Percentiles rank a stretch among this genome's conserved stretches.
Conservation (phyloP, 2,113 vertebrate species). For the Tapirus terrestris region DNA sequence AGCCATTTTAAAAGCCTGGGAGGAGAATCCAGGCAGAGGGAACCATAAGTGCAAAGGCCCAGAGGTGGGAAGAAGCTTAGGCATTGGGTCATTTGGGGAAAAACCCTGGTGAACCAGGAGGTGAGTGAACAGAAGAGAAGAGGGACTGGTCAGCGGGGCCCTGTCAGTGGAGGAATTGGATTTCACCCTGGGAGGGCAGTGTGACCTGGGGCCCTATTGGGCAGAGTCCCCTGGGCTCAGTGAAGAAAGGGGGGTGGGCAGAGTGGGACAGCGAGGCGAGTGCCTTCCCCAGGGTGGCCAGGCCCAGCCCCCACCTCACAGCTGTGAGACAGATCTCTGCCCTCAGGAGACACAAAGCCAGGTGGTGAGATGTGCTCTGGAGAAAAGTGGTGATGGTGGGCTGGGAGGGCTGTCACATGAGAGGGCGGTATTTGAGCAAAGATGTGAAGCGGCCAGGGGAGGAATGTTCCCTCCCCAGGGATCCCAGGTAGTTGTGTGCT, state of each 20-base stretch:
- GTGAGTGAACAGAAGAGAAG: neutral
- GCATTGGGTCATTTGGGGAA: rapidly evolving
- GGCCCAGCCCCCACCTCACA: neutral
- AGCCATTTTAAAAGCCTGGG: too few species aligned
- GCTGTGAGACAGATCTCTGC: neutral
- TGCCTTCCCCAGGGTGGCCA: neutral
- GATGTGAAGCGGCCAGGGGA: neutral
- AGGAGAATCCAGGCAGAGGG: neutral
- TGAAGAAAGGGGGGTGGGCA: neutral
- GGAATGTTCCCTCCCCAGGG: too few species aligned
- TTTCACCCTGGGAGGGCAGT: neutral
- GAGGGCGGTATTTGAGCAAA: rapidly evolving
- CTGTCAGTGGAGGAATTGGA: neutral
- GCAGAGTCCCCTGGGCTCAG: neutral
- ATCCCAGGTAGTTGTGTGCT: neutral
- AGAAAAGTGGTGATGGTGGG: rapidly evolving
- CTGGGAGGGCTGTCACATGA: neutral
- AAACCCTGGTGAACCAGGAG: rapidly evolving
- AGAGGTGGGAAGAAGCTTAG: neutral
- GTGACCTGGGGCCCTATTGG: neutral
- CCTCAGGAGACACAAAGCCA: neutral
- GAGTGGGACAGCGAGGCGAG: neutral
- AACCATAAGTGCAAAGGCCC: neutral
- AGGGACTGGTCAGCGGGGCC: neutral
- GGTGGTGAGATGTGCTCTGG: neutral